Conservation (phyloP, 1,140 invertebrate genomes). For the Acromyrmex heyeri region DNA sequence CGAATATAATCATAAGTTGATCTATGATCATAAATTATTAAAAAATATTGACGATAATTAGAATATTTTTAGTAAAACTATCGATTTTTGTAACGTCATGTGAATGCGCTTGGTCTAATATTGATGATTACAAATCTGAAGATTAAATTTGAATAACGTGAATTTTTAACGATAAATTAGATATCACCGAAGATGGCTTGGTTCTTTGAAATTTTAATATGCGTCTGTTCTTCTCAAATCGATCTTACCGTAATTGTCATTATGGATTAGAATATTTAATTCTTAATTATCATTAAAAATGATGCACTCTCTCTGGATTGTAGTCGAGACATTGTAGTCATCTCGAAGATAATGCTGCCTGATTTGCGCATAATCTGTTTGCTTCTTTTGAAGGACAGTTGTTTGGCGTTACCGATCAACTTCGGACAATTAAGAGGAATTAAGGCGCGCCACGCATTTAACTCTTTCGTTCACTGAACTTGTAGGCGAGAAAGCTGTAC, state of each 20-base stretch:
- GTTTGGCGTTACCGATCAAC: slow-evolving; percentile 21
- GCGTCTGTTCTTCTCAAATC: background rate
- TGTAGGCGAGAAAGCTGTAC: background rate
- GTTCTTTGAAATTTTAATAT: background rate
- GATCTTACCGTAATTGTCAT: background rate
- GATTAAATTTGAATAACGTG: background rate
- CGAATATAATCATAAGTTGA: background rate
- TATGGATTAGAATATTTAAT: no score
- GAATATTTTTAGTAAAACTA: background rate
- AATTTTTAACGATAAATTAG: background rate
- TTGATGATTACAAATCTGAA: background rate
- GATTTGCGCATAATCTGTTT: background rate
- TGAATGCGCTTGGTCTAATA: background rate
- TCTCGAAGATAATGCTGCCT: background rate
- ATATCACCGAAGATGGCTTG: background rate
- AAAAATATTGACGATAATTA: background rate
- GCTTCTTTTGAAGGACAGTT: background rate
- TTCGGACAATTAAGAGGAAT: slow-evolving; percentile 64
- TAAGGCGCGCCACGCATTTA: slow-evolving; percentile 53
- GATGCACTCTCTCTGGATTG: background rate
- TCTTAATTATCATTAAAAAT: background rate
- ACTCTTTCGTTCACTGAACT: slow-evolving; percentile 51
- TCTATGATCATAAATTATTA: background rate
- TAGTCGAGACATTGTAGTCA: background rate
- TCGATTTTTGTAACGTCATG: background rate